Conservation (phyloP, 2,888 invertebrate genomes). For the Pecten maximus region DNA sequence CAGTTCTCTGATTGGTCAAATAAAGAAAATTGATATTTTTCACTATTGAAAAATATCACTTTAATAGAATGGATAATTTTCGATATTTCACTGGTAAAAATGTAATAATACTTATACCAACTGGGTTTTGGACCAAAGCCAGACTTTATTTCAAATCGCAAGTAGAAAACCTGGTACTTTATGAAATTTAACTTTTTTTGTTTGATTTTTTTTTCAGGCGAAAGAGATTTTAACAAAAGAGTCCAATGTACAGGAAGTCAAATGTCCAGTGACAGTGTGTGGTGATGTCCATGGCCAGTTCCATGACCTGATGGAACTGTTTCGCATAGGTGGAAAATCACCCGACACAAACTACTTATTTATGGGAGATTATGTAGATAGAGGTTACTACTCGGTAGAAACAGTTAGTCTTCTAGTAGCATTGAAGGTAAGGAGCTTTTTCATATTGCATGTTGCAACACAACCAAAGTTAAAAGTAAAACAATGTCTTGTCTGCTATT, state of each 20-base stretch:
- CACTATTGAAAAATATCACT: no score
- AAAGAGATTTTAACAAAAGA: slow-evolving; percentile 99
- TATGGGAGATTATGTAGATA: slow-evolving; percentile 99
- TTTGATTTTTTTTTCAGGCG: slow-evolving; percentile 87
- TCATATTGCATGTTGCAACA: neutral
- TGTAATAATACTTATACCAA: no score
- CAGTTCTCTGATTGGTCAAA: no score
- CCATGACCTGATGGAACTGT: slow-evolving; percentile 99
- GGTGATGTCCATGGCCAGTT: slow-evolving; percentile 99
- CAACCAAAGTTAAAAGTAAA: no score
- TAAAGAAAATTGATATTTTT: no score
- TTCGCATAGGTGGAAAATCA: slow-evolving; percentile 97
- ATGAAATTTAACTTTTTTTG: neutral
- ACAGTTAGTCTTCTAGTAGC: slow-evolving; percentile 99
- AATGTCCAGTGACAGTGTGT: slow-evolving; percentile 99
- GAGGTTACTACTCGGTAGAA: slow-evolving; percentile 99
- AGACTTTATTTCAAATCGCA: no score
- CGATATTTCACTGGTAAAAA: no score
- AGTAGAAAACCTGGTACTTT: no score
- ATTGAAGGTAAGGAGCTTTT: slow-evolving; percentile 89
- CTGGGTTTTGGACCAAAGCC: no score
- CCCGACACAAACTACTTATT: slow-evolving; percentile 99
- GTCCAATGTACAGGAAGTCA: slow-evolving; percentile 99
- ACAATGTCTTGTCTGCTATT: no score
- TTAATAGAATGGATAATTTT: no score